Base-by-base conservation (phyloP, 2,888 invertebrate genomes). In the Drosophila monieri region DNA sequence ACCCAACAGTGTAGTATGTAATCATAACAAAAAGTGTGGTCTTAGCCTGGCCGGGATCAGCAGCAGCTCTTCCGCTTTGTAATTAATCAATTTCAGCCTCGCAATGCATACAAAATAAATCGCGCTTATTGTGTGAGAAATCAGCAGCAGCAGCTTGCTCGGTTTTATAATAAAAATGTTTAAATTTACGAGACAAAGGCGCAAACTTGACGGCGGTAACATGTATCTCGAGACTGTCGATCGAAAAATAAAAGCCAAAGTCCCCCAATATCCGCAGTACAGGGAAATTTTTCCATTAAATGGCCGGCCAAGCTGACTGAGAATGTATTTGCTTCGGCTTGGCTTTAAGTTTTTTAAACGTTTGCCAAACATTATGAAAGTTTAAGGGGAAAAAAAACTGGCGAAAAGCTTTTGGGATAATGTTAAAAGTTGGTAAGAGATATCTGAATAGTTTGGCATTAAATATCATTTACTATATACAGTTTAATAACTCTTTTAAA, bases 121-220 rank as follows among this genome's bases (percentile, higher is more conserved):
- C 64, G 77, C 78, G 67, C 74, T 46, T 72, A 68, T 80, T 76
- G 80, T 80, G 86, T 83, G 78, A 77, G 72, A 84, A 60, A 35
- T 55, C 64, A 68, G 62, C 60, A 61, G 54, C 35, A 56, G 51
- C 23, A 52, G 12, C 27, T 35, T 43, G 21, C 41, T 67, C 18
- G 39, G 14, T 59, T 76, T 75, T 74, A 75, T 80, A 83, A 83
- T 85, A 83, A 83, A 80, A 85, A 76, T 83, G 80, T 85, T 77
- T 37, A 77, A 74, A 80, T 83, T 77, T 85, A 80, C 75, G 86
- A 85, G 84, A 80, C 80, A 85, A 80, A 80, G 80, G 80, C 80
- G 76, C 68, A 83, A 83, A 71, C 77, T 69, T 85, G 80, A 80
- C 80, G 78, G 60, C 71, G 57, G 62, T 78, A 75, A 83, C 83